Percentiles rank a stretch among this genome's conserved stretches.
phyloP scores from a whole-genome alignment of 2,113 vertebrate species.

The Esox niger region DNA sequence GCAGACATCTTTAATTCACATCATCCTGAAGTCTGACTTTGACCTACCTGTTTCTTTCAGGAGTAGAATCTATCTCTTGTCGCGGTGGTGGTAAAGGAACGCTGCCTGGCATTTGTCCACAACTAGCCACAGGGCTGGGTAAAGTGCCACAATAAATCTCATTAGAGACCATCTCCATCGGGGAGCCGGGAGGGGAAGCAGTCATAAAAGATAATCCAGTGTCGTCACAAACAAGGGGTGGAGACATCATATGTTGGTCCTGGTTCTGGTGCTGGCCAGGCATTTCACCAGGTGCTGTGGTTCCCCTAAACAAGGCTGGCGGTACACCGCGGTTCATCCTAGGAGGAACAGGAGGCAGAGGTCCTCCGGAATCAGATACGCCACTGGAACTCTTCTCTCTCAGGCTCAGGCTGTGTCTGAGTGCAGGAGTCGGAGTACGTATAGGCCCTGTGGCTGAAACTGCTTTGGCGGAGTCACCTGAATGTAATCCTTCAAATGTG shows the following conservation, averaged over 20 bases:
- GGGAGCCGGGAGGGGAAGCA: slow-evolving; percentile 46
- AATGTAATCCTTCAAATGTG: slow-evolving; percentile 61
- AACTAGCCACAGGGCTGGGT: slow-evolving; percentile 6
- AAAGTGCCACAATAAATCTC: slow-evolving; percentile 84
- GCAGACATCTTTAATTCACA: background rate
- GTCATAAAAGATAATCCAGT: slow-evolving; percentile 38
- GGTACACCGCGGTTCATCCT: slow-evolving; percentile 50
- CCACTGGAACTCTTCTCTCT: slow-evolving; percentile 23
- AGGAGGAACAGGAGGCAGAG: slow-evolving; percentile 59
- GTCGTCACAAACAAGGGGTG: slow-evolving; percentile 35
- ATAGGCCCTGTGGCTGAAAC: too few relatives aligned
- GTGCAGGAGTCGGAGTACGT: background rate
- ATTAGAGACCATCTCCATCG: slow-evolving; percentile 85
- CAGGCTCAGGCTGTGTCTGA: slow-evolving; percentile 21
- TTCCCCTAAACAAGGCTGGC: slow-evolving; percentile 21
- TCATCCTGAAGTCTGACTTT: background rate
- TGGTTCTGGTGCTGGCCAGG: background rate
- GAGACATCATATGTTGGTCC: background rate
- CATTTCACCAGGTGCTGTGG: slow-evolving; percentile 1
- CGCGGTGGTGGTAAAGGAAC: slow-evolving; percentile 46
- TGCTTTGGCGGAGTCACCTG: slow-evolving; percentile 24
- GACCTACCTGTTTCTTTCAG: slow-evolving; percentile 63
- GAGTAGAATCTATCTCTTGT: slow-evolving; percentile 40
- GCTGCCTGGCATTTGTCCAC: slow-evolving; percentile 44
- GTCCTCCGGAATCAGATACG: slow-evolving; percentile 39